Evolutionary conservation across 2,113 vertebrate species (phyloP), one percentile per base, ranked within the genome.

Genomic region (Hippocampus zosterae): DNA sequence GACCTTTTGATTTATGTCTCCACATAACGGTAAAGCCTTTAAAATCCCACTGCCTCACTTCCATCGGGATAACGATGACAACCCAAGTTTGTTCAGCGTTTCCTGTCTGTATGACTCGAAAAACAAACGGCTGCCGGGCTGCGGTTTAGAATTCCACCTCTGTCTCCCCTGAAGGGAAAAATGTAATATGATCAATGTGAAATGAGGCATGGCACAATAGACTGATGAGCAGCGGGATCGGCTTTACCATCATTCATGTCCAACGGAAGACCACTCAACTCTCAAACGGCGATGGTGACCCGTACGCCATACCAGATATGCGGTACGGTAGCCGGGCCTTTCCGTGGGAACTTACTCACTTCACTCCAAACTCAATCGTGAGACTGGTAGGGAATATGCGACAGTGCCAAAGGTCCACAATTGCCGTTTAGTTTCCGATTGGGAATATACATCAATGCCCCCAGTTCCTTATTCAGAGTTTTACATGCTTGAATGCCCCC

Each of bases 151-250:
- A 37, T 44, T 42, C 11, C 40, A 23, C 11, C 40, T 5, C 21
- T 3, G 11, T 37, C 11, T 44, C 19, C 21, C 40, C 40, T n/a
- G 40, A 64, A 44, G 62, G 62, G 40, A 44, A 64, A 9, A 5
- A 2, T 23, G 62, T 42, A 42, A 64, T 23, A 42, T 64, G 62
- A 64, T 64, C 62, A 15, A 64, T 42, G 62, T 44, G 62, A 64
- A 64, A 64, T 64, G 62, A 23, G 62, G 62, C 62, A 23, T 15
- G 4, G 13, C n/a, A 23, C 40, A 64, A 64, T 44, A 42, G 62
- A 42, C 40, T 8, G 62, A 41, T 23, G 62, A 44, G 40, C 40
- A 23, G 40, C 12, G 8, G 62, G 40, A 44, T 64, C 13, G 12
- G 37, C 40, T 23, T 44, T 42, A 25, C 40, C 21, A 18, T 1